Evolutionary conservation across 2,888 invertebrate species (phyloP), one percentile per base, ranked within the genome.

Genomic region (Apodemia mormo): DNA sequence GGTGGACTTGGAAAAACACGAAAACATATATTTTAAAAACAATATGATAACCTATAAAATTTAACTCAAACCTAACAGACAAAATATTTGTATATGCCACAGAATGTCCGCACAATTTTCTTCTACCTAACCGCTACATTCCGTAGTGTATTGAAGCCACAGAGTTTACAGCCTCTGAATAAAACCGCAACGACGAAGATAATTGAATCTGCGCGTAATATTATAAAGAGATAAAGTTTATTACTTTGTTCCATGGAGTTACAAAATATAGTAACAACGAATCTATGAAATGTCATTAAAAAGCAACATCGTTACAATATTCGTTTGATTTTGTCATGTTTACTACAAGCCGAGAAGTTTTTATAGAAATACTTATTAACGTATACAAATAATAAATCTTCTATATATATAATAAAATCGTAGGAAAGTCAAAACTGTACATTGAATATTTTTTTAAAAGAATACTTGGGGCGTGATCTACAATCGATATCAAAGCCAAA

Each of bases 11-110:
- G 37, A 4, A 5, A 37, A 43, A 43, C 10, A 43, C 10, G 9
- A 43, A 8, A 2, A 8, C 8, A 43, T 40, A 45, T 12, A 12
- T 45, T 14, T 2, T 4, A 49, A 49, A 2, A 49, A 49, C 49
- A n/a, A 49, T 49, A 49, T 49, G 6, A 49, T 49, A 49, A 3
- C 49, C 45, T 49, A 54, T 22, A 22, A 7, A 54, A 8, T 54
- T 67, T 54, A 37, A 30, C 37, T 67, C 67, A 49, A 54, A 67
- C 54, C 49, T 14, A 54, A 37, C 67, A 54, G 67, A 54, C 22
- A n/a, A 54, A 54, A 22, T 54, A 54, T 54, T 54, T 54, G 52
- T 22, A 2, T 22, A 22, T 8, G 22, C 52, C 52, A 54, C 52
- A 54, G 52, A 54, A 54, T 54, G 52, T 54, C 52, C 22, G 22